These are phyloP conservation scores for Nemapogon koenigi DNA, from an alignment of 2,888 invertebrate species.

Conservation along the genomic window DNA sequence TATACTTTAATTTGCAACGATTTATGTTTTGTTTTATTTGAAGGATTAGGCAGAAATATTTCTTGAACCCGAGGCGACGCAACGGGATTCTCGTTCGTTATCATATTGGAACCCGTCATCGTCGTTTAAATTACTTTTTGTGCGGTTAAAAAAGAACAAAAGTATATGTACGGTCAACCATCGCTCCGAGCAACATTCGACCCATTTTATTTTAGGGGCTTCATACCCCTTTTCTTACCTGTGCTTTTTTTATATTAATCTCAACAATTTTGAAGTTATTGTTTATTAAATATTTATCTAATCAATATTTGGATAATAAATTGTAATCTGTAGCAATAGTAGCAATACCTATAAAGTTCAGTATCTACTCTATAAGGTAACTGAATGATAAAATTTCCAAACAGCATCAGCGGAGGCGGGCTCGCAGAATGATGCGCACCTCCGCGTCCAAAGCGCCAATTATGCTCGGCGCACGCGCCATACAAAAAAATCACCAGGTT, in stretches of 20 bases:
- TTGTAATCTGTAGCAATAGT: not conserved
- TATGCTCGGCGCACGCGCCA: conserved; percentile 58
- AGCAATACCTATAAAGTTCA: no score
- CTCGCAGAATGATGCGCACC: conserved; percentile 31
- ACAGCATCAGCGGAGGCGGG: conserved; percentile 22
- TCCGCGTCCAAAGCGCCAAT: conserved; percentile 46
- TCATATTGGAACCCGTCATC: conserved; percentile 50
- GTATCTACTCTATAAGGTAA: no score
- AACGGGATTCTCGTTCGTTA: conserved; percentile 62
- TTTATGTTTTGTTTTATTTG: conserved; percentile 5
- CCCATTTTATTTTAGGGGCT: conserved; percentile 35
- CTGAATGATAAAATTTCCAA: no score
- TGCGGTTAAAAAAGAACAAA: conserved; percentile 36
- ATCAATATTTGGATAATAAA: not conserved
- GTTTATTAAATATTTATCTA: conserved; percentile 1
- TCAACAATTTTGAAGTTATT: conserved; percentile 3
- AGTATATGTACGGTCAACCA: conserved; percentile 36
- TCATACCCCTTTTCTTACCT: conserved; percentile 51
- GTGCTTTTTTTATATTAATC: conserved; percentile 26
- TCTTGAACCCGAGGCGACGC: conserved; percentile 43
- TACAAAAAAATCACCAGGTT: conserved; percentile 47
- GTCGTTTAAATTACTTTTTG: conserved; percentile 55
- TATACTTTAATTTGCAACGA: not conserved
- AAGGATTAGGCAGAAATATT: conserved; percentile 18
- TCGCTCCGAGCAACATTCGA: conserved; percentile 36